Base-by-base conservation (phyloP, 2,113 vertebrate species). In the Nibea albiflora region DNA sequence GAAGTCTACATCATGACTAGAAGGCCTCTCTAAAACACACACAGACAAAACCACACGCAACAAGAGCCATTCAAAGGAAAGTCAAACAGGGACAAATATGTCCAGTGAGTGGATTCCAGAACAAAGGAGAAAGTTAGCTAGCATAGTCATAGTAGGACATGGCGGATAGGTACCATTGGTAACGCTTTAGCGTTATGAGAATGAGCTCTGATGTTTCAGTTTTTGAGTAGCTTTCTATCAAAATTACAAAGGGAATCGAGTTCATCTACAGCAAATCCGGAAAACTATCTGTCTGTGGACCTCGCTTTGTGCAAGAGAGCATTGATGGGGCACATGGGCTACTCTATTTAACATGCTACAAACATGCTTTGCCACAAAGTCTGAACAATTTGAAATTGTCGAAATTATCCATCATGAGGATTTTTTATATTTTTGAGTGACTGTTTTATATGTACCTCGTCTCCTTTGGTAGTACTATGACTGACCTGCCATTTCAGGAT, bases 401-500 rank as follows among this genome's bases (percentile, higher is more conserved):
- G 2, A 39, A 39, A 31, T 19, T 60, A 31, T 19, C 1, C 35
- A 8, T 2, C 35, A 35, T 35, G 35, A 35, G 35, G 7, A 35
- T 8, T 35, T 35, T 35, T 8, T 35, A 19, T 15, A 17, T 47
- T 16, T 47, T 47, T 47, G 15, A 47, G 44, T 46, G 44, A 12
- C 44, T 46, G 44, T 46, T 46, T 12, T 44, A 57, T 10, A 31
- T 71, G 4, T 39, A 20, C 68, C 19, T 56, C 1, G 14, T 58
- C 4, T 53, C 24, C 58, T 49, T 35, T 82, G 39, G 15, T n/a
- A 20, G 14, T 1, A 3, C 31, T 46, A 20, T 22, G 31, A 66
- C 60, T 73, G 20, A 6, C 7, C 3, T n/a, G 78, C 26, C 46
- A 76, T 61, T 74, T 58, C 20, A 81, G 49, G 16, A 76, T 56